phyloP scores from a whole-genome alignment of 2,888 invertebrate genomes.

The Xylota segnis region DNA sequence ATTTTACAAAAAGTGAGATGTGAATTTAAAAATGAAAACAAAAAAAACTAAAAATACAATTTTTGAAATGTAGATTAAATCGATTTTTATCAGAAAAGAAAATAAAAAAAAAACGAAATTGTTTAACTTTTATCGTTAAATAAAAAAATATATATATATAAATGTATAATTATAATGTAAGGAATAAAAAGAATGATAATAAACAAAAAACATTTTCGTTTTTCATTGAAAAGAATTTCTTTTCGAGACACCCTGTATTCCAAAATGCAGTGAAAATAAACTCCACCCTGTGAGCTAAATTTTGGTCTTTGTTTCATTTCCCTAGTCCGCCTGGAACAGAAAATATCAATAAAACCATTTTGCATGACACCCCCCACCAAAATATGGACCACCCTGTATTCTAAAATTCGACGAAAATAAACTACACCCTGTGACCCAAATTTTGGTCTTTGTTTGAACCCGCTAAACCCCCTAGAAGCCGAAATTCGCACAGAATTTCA shows the following conservation, averaged over 20 bases:
- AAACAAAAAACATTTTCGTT: conserved; percentile 4
- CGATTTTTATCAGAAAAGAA: conserved; percentile 70
- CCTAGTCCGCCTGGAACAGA: too few species aligned
- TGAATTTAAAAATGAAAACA: conserved; percentile 39
- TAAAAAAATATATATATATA: conserved; percentile 65
- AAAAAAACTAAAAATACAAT: conserved; percentile 41
- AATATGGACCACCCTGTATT: neutral
- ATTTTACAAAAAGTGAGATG: conserved; percentile 38
- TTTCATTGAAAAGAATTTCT: neutral
- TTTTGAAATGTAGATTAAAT: conserved; percentile 65
- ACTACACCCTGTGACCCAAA: neutral
- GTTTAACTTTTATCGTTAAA: conserved; percentile 73
- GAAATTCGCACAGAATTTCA: neutral
- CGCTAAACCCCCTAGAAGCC: neutral
- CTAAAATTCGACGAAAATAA: neutral
- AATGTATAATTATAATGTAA: conserved; percentile 71
- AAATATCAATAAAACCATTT: too few species aligned
- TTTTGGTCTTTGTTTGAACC: neutral
- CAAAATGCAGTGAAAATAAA: too few species aligned
- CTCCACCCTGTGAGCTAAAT: too few species aligned
- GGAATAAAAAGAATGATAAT: conserved; percentile 71
- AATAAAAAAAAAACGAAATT: conserved; percentile 44
- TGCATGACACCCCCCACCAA: too few species aligned
- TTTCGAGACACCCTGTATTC: too few species aligned
- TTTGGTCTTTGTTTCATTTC: too few species aligned